These are phyloP conservation scores for Micrasema longulum DNA, from an alignment of 1,140 invertebrate genomes.

Conservation along the genomic window DNA sequence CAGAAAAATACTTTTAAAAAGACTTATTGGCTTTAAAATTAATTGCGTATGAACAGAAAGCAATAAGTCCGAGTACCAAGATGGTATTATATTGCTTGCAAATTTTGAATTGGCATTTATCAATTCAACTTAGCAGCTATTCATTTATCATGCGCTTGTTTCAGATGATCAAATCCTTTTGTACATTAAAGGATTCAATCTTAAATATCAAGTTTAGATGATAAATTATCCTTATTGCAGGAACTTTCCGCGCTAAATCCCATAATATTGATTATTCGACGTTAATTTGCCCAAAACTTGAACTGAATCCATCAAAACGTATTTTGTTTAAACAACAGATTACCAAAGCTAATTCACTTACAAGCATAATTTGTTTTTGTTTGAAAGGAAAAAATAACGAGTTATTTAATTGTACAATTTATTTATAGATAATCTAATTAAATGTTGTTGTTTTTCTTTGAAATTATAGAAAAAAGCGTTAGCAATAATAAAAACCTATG, in stretches of 20 bases:
- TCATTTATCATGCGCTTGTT: constrained; percentile 22
- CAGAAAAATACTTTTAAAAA: no score
- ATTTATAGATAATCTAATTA: no score
- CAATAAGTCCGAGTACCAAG: no score
- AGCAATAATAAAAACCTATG: no score
- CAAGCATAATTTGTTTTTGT: no score
- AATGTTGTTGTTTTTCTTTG: no score
- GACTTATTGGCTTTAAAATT: no score
- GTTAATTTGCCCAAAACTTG: constrained; percentile 18
- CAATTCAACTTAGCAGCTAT: constrained; percentile 22
- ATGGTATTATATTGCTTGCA: no score
- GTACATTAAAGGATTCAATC: constrained; percentile 30
- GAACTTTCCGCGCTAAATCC: constrained; percentile 14
- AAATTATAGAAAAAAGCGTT: no score
- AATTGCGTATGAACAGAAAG: no score
- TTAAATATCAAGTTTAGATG: constrained; percentile 33
- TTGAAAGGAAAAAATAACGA: no score
- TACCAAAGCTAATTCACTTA: not conserved
- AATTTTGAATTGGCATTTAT: constrained; percentile 22
- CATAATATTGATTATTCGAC: constrained; percentile 28
- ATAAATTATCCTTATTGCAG: constrained; percentile 18
- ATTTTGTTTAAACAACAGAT: not conserved
- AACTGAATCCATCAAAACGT: constrained; percentile 3
- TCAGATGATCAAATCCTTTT: constrained; percentile 21
- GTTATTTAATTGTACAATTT: no score